These are phyloP conservation scores for Crocodylus rhombifer DNA, from an alignment of 2,797 vertebrate species.

Conservation along the genomic window DNA sequence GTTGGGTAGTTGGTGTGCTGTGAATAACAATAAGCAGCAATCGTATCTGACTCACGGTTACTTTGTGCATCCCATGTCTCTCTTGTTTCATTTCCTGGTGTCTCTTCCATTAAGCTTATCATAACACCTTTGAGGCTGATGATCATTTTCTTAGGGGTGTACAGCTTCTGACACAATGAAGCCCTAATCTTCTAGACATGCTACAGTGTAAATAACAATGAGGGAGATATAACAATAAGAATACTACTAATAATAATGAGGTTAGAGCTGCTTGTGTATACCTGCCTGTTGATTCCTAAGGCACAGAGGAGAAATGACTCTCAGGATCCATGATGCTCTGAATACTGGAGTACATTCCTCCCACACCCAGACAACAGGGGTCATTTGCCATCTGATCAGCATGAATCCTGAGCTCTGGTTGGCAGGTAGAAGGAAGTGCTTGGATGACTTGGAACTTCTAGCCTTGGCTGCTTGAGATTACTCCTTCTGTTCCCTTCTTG, in stretches of 20 bases:
- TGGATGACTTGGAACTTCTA: not conserved
- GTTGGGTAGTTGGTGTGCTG: not conserved
- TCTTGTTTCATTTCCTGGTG: accelerated
- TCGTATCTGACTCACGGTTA: accelerated
- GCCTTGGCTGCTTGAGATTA: not conserved
- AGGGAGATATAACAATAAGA: too few species aligned
- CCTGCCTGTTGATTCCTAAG: not conserved
- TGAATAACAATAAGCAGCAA: not conserved
- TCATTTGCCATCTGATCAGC: not conserved
- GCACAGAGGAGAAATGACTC: not conserved
- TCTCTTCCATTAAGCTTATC: not conserved
- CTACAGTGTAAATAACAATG: not conserved
- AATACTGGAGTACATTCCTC: not conserved
- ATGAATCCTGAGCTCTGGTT: not conserved
- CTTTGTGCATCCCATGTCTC: not conserved
- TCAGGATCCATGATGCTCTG: not conserved
- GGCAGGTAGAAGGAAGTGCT: not conserved
- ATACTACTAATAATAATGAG: not conserved
- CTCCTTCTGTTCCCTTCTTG: not conserved
- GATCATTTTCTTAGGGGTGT: not conserved
- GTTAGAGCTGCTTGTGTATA: accelerated
- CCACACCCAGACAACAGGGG: not conserved
- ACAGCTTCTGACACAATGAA: not conserved
- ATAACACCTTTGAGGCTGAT: not conserved
- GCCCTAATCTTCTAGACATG: not conserved